Evolutionary conservation across 2,888 invertebrate genomes (phyloP).

Genomic region (Plagodis pulveraria): DNA sequence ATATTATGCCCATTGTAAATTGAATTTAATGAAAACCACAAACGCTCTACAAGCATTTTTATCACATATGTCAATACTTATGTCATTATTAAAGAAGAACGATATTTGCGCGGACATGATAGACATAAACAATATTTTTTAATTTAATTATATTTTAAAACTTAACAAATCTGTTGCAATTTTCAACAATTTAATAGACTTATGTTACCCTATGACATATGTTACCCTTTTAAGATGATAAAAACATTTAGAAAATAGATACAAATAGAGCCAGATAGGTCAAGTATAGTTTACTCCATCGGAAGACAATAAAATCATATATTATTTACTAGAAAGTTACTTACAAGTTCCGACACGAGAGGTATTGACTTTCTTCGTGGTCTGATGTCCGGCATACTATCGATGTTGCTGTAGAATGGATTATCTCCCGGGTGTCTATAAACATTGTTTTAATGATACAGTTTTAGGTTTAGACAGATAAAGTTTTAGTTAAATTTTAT

Average conservation of each 20-base stretch:
- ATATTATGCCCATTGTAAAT: constrained; percentile 22
- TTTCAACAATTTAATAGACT: not conserved
- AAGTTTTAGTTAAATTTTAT: too few species aligned
- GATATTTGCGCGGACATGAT: too few species aligned
- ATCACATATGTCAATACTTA: too few species aligned
- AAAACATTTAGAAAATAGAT: constrained; percentile 13
- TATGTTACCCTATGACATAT: not conserved
- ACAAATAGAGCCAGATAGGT: constrained; percentile 64
- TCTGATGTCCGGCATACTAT: constrained; percentile 99
- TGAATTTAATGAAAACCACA: constrained; percentile 9
- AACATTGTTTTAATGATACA: constrained; percentile 22
- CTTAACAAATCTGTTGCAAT: not conserved
- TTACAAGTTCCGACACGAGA: constrained; percentile 99
- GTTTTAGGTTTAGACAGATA: not conserved
- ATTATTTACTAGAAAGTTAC: constrained; percentile 68
- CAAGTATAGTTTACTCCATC: constrained; percentile 56
- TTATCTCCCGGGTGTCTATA: constrained; percentile 96
- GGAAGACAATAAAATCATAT: constrained; percentile 47
- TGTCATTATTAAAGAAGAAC: too few species aligned
- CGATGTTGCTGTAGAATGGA: constrained; percentile 99
- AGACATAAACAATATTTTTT: too few species aligned
- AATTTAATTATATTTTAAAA: not conserved
- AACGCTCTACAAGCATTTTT: not conserved
- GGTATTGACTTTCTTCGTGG: constrained; percentile 98
- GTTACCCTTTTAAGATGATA: constrained; percentile 26